phyloP scores from a whole-genome alignment of 2,797 vertebrate genomes.

The Phaenicophaeus curvirostris region DNA sequence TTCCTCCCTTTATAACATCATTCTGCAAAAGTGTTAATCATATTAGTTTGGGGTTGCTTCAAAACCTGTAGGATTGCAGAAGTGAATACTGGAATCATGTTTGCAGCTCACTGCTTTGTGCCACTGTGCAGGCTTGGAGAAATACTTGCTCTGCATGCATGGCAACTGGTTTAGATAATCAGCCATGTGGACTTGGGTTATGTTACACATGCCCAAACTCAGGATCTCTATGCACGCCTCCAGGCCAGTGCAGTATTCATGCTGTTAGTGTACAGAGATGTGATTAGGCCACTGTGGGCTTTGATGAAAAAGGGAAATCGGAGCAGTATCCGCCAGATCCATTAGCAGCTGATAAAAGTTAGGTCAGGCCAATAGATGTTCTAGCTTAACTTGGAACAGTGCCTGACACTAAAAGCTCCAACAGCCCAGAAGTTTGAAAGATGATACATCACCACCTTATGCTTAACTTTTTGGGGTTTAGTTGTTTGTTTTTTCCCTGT shows the following conservation, averaged over 20 bases:
- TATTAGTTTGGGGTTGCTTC: neutral
- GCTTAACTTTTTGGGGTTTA: neutral
- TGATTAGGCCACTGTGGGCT: neutral
- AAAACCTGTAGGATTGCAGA: neutral
- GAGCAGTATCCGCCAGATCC: neutral
- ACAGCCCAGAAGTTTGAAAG: neutral
- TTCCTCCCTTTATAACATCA: neutral
- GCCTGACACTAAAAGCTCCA: neutral
- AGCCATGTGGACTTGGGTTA: neutral
- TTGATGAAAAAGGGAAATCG: neutral
- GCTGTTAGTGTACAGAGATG: neutral
- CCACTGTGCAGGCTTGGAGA: neutral
- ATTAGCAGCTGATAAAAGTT: neutral
- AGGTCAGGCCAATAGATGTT: neutral
- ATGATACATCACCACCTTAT: neutral
- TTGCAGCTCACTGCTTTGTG: neutral
- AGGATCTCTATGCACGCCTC: neutral
- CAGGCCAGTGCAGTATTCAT: neutral
- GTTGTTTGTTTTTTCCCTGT: no score
- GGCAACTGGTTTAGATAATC: neutral
- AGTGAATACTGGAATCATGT: neutral
- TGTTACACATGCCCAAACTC: rapidly evolving
- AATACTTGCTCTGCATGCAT: neutral
- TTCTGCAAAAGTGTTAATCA: neutral
- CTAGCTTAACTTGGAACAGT: neutral